Conservation (phyloP, 2,888 invertebrate genomes). For the Stenichneumon culpator region DNA sequence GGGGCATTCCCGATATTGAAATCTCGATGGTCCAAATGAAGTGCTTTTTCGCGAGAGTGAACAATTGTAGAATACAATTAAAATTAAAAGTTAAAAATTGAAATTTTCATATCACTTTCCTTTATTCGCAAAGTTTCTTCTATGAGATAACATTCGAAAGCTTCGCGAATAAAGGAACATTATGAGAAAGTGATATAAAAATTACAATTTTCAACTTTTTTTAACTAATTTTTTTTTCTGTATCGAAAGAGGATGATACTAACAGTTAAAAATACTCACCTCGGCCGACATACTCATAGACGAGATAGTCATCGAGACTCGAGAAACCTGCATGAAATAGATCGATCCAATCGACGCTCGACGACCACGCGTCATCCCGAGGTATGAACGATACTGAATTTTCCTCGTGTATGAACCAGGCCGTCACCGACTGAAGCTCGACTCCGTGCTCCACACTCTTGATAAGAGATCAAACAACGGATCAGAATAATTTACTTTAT, state of each 20-base stretch:
- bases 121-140: too few species aligned
- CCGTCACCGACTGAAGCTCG: conserved; percentile 89
- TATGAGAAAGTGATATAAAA: too few species aligned
- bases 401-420: conserved; percentile 92
- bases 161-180: too few species aligned
- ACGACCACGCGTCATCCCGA: conserved; percentile 87
- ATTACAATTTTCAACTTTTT: neutral
- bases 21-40: too few species aligned
- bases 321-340: conserved; percentile 93
- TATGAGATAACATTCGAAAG: too few species aligned
- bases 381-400: conserved; percentile 89
- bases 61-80: too few species aligned
- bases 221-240: neutral
- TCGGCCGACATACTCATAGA: conserved; percentile 92
- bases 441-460: conserved; percentile 86
- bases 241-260: neutral
- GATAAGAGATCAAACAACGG: conserved; percentile 39
- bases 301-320: conserved; percentile 93
- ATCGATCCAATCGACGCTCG: conserved; percentile 95
- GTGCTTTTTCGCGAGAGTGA: too few species aligned
- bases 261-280: conserved; percentile 79
- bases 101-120: too few species aligned
- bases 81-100: too few species aligned
- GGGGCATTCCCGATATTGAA: too few species aligned
- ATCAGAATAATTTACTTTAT: neutral